Conservation (phyloP, 2,113 vertebrate species). For the Cebus imitator region DNA sequence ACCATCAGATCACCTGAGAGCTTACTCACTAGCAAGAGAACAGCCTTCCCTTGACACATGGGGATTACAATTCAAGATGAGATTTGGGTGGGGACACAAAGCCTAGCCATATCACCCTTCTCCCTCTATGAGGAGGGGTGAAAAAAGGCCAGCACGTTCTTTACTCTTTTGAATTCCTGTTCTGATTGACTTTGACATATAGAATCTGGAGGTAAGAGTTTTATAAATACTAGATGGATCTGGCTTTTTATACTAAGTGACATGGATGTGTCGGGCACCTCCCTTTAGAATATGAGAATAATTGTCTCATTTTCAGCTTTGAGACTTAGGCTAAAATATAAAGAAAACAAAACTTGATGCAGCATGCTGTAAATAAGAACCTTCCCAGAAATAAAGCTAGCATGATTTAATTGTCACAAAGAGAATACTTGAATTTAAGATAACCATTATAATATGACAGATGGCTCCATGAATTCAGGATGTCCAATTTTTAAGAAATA, state of each 20-base stretch:
- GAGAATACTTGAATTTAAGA: background rate
- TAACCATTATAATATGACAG: background rate
- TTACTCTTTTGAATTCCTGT: background rate
- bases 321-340: background rate
- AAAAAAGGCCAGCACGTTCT: background rate
- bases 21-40: too few species aligned
- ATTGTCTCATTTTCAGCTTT: slow-evolving; percentile 18
- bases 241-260: background rate
- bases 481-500: background rate
- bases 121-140: background rate
- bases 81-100: too few species aligned
- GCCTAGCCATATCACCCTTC: background rate
- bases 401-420: background rate
- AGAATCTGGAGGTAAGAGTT: background rate
- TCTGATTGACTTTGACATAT: background rate
- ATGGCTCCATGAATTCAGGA: background rate
- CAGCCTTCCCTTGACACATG: too few species aligned
- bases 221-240: background rate
- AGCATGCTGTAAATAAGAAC: background rate
- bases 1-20: too few species aligned
- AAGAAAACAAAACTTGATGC: background rate
- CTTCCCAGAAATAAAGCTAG: background rate
- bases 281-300: background rate
- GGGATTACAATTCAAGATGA: too few species aligned
- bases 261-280: background rate